These are phyloP conservation scores for Gymnodraco acuticeps DNA, from an alignment of 2,797 vertebrate genomes.

Conservation along the genomic window DNA sequence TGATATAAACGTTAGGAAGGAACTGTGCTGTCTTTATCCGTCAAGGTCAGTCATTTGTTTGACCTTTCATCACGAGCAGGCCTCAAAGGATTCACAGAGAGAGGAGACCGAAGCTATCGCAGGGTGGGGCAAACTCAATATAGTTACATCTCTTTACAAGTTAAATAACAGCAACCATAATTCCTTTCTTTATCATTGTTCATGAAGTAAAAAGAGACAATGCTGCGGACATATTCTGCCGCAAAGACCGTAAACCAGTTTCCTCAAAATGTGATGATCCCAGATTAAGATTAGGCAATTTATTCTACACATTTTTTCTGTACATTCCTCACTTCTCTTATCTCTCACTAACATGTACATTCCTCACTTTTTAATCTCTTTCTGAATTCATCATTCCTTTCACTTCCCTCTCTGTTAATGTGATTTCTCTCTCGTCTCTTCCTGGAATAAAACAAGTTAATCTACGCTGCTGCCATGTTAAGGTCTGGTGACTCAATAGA, in stretches of 20 bases:
- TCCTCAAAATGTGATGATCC: slow-evolving; percentile 58
- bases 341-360: slow-evolving; percentile 28
- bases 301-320: slow-evolving; percentile 49
- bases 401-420: slow-evolving; percentile 8
- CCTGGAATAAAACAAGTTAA: slow-evolving; percentile 14
- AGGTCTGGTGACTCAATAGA: slow-evolving; percentile 26
- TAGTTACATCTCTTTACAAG: slow-evolving; percentile 10
- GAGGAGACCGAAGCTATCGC: slow-evolving; percentile 3
- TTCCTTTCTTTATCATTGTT: slow-evolving; percentile 7
- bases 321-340: slow-evolving; percentile 67
- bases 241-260: slow-evolving; percentile 34
- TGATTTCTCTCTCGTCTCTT: slow-evolving; percentile 8
- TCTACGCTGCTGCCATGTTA: slow-evolving; percentile 16
- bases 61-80: background rate
- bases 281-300: slow-evolving; percentile 68
- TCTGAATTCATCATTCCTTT: slow-evolving; percentile 18
- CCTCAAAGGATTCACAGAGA: background rate
- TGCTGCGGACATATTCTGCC: background rate
- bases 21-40: background rate
- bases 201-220: slow-evolving; percentile 2
- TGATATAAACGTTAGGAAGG: background rate
- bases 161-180: background rate
- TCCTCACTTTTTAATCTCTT: slow-evolving; percentile 45
- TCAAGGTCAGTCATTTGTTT: background rate
- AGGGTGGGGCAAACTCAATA: background rate